Evolutionary conservation across 2,113 vertebrate genomes (phyloP), one percentile per base, ranked within the genome.

Genomic region (Anolis carolinensis): DNA sequence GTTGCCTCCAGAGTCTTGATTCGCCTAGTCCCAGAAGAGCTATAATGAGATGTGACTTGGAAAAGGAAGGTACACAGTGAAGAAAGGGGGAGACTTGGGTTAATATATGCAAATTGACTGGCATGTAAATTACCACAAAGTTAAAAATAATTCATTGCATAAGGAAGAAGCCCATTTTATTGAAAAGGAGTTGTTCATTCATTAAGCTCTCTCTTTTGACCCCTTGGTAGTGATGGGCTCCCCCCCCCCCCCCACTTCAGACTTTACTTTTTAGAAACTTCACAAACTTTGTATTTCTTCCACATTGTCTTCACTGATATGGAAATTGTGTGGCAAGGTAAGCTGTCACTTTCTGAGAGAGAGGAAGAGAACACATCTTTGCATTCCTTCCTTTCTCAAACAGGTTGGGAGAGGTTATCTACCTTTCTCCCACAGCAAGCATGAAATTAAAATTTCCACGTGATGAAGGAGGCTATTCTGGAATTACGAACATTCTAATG

Each of bases 81-180:
- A 92, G 91, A 86, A 91, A 90, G 90, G 94, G 86, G 84, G 87
- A 88, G 95, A 90, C 93, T 95, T 93, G 94, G 90, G 94, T 97
- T 97, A 96, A 96, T 93, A 83, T 93, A 96, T 96, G 96, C 94
- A 97, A 97, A 96, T 97, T 94, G 94, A 92, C 92, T 96, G 90
- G 87, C 93, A 95, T 96, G 95, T 95, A 96, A 95, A 96, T 96
- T 94, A 87, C 88, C 6, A 0, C 91, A 85, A 90, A 95, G 92
- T 96, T 95, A 95, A 96, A 96, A 96, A 97, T 95, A 96, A 94
- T 86, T n/a, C 75, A 81, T 93, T 94, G 94, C 74, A 44, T 5
- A 32, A 95, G 93, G 74, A 95, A 48, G 23, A 81, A 74, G 89
- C 78, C 92, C 21, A 18, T 92, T 59, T 16, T 59, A 93, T 93